Evolutionary conservation across 2,113 vertebrate genomes (phyloP).

Genomic region (Acrocephalus arundinaceus): DNA sequence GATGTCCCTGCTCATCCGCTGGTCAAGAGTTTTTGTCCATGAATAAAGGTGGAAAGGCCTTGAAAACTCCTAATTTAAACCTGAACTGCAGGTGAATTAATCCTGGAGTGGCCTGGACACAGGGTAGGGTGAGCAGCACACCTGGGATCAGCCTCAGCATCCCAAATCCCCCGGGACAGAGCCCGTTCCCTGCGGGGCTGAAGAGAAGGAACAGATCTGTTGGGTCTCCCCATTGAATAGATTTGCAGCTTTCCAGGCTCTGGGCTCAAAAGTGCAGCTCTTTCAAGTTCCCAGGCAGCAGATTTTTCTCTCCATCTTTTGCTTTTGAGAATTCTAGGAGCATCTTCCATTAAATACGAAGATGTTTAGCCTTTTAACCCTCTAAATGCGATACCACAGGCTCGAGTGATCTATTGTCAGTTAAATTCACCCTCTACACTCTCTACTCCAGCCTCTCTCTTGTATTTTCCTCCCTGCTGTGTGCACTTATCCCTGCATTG

Average conservation of each 20-base stretch:
- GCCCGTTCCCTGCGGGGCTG: not conserved
- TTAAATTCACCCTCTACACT: constrained; percentile 60
- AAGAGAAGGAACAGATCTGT: not conserved
- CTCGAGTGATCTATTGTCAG: constrained; percentile 63
- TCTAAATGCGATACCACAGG: constrained; percentile 29
- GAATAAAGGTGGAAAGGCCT: not conserved
- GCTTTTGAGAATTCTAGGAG: constrained; percentile 58
- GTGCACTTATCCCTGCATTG: constrained; percentile 54
- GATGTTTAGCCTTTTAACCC: constrained; percentile 63
- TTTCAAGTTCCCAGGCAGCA: constrained; percentile 54
- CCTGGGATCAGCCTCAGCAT: not conserved
- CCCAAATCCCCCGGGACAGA: not conserved
- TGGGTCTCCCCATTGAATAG: not conserved
- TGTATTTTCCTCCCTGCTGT: constrained; percentile 48
- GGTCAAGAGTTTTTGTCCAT: not conserved
- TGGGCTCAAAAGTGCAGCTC: not conserved
- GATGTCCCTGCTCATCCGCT: not conserved
- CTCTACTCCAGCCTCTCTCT: constrained; percentile 35
- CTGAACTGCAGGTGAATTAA: not conserved
- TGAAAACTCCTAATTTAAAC: not conserved
- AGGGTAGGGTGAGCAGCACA: not conserved
- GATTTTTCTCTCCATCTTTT: constrained; percentile 42
- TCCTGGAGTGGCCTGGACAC: accelerated
- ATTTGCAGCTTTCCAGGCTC: not conserved
- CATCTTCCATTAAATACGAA: constrained; percentile 46